Percentiles rank a stretch among this genome's conserved stretches.
These are phyloP conservation scores for Melieria crassipennis DNA, from an alignment of 2,888 invertebrate genomes.

Conservation along the genomic window DNA sequence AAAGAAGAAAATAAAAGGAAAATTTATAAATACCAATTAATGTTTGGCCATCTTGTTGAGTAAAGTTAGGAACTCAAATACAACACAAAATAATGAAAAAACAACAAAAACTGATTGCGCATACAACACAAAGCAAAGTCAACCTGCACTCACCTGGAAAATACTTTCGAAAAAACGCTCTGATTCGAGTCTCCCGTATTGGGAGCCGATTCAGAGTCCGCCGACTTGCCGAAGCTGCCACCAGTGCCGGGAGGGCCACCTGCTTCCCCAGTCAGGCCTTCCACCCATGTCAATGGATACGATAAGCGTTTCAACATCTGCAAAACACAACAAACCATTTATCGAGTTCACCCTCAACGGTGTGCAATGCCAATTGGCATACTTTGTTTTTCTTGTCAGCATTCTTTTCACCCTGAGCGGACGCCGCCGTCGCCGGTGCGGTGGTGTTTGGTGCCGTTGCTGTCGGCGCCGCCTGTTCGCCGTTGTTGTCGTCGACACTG, in stretches of 20 bases:
- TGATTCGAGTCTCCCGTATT: constrained; percentile 69
- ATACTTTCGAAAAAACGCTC: constrained; percentile 91
- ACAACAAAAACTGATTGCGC: not conserved
- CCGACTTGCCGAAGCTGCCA: constrained; percentile 65
- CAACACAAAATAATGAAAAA: too few relatives aligned
- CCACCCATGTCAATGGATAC: constrained; percentile 92
- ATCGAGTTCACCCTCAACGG: not conserved
- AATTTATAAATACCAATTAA: constrained; percentile 49
- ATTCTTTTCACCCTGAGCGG: constrained; percentile 53
- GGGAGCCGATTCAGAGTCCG: constrained; percentile 64
- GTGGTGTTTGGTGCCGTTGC: constrained; percentile 46
- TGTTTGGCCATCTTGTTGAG: constrained; percentile 22
- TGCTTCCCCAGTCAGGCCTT: constrained; percentile 83
- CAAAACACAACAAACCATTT: constrained; percentile 50
- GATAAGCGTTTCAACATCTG: constrained; percentile 92
- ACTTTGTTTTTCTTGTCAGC: constrained; percentile 80
- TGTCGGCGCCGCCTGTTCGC: constrained; percentile 43
- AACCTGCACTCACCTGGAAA: constrained; percentile 76
- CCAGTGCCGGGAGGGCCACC: constrained; percentile 62
- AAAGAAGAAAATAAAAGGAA: constrained; percentile 50
- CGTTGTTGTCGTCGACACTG: constrained; percentile 72
- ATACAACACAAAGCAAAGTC: not conserved
- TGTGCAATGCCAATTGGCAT: constrained; percentile 14
- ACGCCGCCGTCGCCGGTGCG: constrained; percentile 44
- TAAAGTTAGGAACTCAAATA: not conserved